Evolutionary conservation across 2,888 invertebrate genomes (phyloP).

Genomic region (Patella caerulea): DNA sequence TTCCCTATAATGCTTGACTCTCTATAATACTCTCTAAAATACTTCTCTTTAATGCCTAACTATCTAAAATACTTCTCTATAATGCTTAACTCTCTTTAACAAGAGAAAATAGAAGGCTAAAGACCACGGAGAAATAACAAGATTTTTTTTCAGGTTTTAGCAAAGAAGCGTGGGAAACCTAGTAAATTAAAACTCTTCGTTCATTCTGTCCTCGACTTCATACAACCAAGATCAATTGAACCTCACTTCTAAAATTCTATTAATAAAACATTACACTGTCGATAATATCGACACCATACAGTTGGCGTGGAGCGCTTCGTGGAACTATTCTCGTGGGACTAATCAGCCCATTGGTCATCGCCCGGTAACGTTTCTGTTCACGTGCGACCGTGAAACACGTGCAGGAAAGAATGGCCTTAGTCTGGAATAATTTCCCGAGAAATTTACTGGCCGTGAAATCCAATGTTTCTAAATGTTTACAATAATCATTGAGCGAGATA

Average conservation of each 20-base stretch:
- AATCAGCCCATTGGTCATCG: background rate
- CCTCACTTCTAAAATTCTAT: background rate
- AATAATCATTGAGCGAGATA: background rate
- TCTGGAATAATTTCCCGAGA: background rate
- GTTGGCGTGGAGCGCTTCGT: background rate
- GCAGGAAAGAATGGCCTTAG: background rate
- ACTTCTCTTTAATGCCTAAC: no score
- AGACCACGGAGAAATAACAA: no score
- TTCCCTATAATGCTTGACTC: no score
- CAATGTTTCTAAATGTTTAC: background rate
- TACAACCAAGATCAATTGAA: background rate
- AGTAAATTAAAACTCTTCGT: background rate
- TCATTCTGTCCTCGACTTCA: background rate
- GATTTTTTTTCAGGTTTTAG: no score
- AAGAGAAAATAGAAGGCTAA: no score
- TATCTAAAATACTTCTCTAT: no score
- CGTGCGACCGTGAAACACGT: background rate
- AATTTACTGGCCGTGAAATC: background rate
- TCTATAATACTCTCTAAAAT: no score
- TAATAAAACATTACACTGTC: conserved; percentile 1
- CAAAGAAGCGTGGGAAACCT: background rate
- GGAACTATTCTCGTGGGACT: background rate
- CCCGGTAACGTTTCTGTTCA: background rate
- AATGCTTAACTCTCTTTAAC: no score
- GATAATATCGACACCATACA: background rate